These are phyloP conservation scores for Ericerus pela DNA, from an alignment of 1,140 invertebrate species.

Conservation along the genomic window DNA sequence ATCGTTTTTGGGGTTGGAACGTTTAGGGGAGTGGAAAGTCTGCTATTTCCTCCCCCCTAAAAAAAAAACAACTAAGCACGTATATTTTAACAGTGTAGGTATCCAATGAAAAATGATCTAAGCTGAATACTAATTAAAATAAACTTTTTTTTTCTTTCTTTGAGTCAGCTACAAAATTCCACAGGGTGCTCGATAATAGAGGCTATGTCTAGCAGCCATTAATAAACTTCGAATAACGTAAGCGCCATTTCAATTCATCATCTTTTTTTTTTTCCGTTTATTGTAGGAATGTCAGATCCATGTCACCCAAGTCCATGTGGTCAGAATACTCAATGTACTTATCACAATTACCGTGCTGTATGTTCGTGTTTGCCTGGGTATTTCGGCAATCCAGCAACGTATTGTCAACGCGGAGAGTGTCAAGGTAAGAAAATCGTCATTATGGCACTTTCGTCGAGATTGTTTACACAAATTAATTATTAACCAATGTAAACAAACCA, in stretches of 20 bases:
- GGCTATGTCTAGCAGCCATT: neutral
- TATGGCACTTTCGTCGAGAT: neutral
- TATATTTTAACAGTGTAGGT: neutral
- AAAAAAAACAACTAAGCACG: neutral
- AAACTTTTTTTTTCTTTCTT: neutral
- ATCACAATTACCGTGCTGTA: slow-evolving; percentile 35
- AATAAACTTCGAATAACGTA: neutral
- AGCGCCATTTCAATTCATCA: neutral
- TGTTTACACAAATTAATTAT: neutral
- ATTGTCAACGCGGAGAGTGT: slow-evolving; percentile 39
- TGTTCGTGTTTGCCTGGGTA: slow-evolving; percentile 43
- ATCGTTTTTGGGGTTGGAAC: too few species aligned
- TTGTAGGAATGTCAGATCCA: slow-evolving; percentile 21
- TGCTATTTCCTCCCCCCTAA: neutral
- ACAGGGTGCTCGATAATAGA: neutral
- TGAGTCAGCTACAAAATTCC: neutral
- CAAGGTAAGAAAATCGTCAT: slow-evolving; percentile 30
- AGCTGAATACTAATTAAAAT: neutral
- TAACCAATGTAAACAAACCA: neutral
- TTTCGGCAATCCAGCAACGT: slow-evolving; percentile 40
- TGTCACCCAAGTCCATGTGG: slow-evolving; percentile 35
- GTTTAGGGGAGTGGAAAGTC: too few species aligned
- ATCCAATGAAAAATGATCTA: neutral
- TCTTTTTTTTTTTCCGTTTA: neutral
- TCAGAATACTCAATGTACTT: slow-evolving; percentile 36